A percentile compares a stretch with the other conserved stretches of the same genome.
Evolutionary conservation across 2,797 vertebrate species (phyloP).

Genomic region (Pterois miles): DNA sequence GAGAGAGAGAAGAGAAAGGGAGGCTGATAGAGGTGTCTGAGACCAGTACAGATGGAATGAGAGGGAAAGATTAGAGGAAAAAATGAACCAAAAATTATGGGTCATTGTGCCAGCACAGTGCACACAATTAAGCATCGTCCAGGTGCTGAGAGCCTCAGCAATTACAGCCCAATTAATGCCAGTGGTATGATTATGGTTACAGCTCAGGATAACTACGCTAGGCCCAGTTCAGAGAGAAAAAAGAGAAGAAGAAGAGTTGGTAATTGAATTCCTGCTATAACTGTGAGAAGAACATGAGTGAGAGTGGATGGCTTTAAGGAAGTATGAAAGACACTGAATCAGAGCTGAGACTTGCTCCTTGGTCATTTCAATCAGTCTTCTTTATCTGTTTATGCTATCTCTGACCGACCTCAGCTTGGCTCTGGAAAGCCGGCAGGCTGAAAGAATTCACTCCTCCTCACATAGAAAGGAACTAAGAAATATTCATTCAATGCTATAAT

Average conservation of each 20-base stretch:
- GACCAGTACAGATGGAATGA: constrained; percentile 65
- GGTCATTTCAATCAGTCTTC: constrained; percentile 68
- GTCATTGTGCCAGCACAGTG: constrained; percentile 87
- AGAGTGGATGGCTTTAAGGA: constrained; percentile 26
- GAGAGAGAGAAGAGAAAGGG: constrained; percentile 28
- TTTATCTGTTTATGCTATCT: constrained; percentile 60
- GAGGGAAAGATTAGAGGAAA: constrained; percentile 60
- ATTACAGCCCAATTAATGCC: constrained; percentile 88
- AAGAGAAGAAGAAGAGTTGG: constrained; percentile 60
- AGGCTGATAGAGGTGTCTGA: constrained; percentile 57
- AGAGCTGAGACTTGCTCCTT: constrained; percentile 55
- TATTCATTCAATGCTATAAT: not conserved
- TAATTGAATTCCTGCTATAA: constrained; percentile 79
- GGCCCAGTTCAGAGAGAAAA: constrained; percentile 60
- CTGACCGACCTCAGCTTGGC: constrained; percentile 44
- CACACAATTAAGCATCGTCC: constrained; percentile 89
- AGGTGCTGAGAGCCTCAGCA: constrained; percentile 85
- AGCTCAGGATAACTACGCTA: constrained; percentile 79
- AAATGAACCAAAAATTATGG: constrained; percentile 86
- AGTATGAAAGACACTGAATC: constrained; percentile 36
- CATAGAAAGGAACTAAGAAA: not conserved
- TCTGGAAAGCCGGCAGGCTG: constrained; percentile 20
- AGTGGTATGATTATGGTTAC: constrained; percentile 82
- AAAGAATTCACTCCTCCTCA: constrained; percentile 32
- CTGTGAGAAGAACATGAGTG: constrained; percentile 49